phyloP scores from a whole-genome alignment of 2,888 invertebrate genomes.

The Macrophya alboannulata region DNA sequence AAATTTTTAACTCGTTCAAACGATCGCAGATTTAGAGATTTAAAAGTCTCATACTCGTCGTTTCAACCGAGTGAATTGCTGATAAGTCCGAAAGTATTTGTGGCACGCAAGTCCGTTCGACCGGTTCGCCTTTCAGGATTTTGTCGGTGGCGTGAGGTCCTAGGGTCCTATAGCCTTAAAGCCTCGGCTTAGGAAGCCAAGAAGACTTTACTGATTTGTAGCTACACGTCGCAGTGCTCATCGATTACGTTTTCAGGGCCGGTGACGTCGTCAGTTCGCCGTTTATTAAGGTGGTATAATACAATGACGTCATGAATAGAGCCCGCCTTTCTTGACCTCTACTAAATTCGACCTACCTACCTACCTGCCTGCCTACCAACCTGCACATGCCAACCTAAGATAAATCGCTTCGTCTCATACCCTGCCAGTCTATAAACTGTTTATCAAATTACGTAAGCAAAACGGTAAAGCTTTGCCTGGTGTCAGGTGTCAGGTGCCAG shows the following conservation, averaged over 20 bases:
- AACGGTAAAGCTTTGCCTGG: background rate
- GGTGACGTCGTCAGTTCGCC: conserved; percentile 9
- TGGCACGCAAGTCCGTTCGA: conserved; percentile 27
- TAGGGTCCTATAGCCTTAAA: background rate
- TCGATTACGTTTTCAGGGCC: conserved; percentile 38
- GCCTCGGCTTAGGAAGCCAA: background rate
- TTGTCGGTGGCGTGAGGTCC: background rate
- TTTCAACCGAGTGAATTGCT: conserved; percentile 16
- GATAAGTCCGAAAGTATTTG: conserved; percentile 27
- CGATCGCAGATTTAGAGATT: conserved; percentile 37
- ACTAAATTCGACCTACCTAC: background rate
- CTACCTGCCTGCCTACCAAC: background rate
- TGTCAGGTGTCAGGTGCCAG: conserved; percentile 40
- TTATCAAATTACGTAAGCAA: background rate
- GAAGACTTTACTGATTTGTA: conserved; percentile 22
- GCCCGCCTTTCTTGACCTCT: conserved; percentile 28
- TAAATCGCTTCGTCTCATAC: background rate
- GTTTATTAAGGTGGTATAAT: background rate
- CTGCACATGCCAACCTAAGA: background rate
- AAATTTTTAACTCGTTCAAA: background rate
- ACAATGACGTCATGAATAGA: conserved; percentile 16
- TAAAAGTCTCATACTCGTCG: conserved; percentile 11
- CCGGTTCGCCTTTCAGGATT: conserved; percentile 33
- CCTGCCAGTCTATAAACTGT: background rate
- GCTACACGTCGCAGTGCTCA: conserved; percentile 26